Percentiles rank a stretch among this genome's conserved stretches.
Conservation (phyloP, 2,888 invertebrate genomes). For the Aleiodes leptofemur region DNA sequence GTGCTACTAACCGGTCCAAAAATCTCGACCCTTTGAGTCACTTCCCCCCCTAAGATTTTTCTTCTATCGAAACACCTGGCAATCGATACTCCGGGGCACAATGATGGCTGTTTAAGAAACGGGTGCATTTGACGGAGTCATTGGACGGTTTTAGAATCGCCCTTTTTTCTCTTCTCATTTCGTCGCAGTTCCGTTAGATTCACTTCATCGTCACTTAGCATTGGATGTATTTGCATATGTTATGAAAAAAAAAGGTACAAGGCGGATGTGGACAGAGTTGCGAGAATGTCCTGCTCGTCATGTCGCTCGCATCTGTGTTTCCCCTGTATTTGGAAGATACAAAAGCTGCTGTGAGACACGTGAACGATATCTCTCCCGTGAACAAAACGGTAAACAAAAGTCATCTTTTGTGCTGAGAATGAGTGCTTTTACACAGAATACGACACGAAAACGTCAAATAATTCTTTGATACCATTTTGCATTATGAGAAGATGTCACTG, state of each 20-base stretch:
- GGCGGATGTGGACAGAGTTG: conserved; percentile 59
- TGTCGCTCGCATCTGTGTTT: conserved; percentile 35
- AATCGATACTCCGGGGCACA: conserved; percentile 65
- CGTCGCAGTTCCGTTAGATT: too few relatives aligned
- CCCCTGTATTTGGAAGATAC: too few relatives aligned
- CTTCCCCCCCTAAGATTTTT: conserved; percentile 54
- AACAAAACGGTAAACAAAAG: conserved; percentile 38
- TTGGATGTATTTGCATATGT: background rate
- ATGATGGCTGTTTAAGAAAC: conserved; percentile 49
- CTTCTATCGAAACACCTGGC: conserved; percentile 70
- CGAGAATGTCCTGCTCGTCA: conserved; percentile 44
- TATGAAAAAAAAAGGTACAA: conserved; percentile 26
- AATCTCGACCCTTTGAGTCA: conserved; percentile 60
- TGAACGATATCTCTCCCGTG: conserved; percentile 50
- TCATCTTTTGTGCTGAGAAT: conserved; percentile 12
- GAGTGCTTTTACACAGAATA: background rate
- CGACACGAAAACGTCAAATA: background rate
- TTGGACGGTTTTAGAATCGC: background rate
- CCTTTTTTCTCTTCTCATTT: background rate
- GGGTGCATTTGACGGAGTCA: conserved; percentile 13
- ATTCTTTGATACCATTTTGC: background rate
- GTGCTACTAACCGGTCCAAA: conserved; percentile 59
- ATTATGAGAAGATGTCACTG: background rate
- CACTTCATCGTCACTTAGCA: background rate
- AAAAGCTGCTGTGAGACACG: conserved; percentile 46